Conservation (phyloP, 2,113 vertebrate species). For the Phodopus roborovskii region DNA sequence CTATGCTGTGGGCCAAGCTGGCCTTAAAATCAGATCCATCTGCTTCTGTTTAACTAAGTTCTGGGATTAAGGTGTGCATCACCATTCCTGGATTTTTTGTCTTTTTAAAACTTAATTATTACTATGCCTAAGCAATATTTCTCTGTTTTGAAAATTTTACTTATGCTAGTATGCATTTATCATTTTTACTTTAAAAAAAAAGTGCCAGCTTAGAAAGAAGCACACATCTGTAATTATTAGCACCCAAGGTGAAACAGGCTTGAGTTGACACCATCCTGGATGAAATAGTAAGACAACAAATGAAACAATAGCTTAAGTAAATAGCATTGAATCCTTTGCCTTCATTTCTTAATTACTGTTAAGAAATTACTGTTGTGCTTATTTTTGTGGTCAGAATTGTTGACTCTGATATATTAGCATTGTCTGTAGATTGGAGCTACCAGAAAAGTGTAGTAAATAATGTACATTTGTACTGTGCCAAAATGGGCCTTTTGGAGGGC, state of each 20-base stretch:
- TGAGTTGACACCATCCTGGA: not conserved
- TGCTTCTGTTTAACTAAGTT: not conserved
- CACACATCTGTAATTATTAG: not conserved
- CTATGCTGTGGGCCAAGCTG: not conserved
- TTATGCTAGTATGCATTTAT: not conserved
- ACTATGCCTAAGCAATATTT: not conserved
- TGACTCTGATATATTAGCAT: not conserved
- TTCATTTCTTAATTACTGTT: not conserved
- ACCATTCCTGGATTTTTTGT: not conserved
- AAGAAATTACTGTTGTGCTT: not conserved
- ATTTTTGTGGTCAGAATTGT: not conserved
- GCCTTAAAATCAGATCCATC: not conserved
- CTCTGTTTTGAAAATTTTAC: not conserved
- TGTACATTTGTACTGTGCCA: not conserved
- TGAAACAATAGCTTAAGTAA: not conserved
- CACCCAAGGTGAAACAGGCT: not conserved
- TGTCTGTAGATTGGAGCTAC: not conserved
- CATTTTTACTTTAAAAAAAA: not conserved
- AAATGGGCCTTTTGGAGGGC: not conserved
- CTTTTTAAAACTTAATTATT: not conserved
- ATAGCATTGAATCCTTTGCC: not conserved
- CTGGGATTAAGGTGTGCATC: not conserved
- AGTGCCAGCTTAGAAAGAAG: not conserved
- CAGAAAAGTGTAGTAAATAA: not conserved
- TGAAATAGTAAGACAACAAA: not conserved